phyloP scores from a whole-genome alignment of 2,113 vertebrate species.

The Tringa solitaria region DNA sequence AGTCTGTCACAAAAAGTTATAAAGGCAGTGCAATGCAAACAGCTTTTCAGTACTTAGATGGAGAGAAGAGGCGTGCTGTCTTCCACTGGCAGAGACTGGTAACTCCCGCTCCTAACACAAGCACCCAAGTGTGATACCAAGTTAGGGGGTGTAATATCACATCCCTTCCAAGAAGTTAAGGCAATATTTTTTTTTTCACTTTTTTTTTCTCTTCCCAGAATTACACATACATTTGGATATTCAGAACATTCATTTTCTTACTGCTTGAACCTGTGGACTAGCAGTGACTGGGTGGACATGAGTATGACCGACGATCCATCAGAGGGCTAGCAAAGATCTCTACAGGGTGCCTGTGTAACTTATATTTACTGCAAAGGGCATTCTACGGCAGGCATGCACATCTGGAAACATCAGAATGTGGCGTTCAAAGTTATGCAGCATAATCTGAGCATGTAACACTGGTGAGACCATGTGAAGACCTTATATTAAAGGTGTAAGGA shows the following conservation, averaged over 20 bases:
- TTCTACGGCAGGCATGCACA: neutral
- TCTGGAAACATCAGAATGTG: neutral
- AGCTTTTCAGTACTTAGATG: neutral
- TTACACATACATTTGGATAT: neutral
- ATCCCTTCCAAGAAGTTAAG: neutral
- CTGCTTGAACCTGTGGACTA: neutral
- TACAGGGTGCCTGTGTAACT: neutral
- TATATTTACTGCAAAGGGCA: neutral
- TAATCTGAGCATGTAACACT: rapidly evolving
- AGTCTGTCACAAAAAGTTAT: neutral
- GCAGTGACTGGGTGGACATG: rapidly evolving
- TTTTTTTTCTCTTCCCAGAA: neutral
- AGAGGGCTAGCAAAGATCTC: neutral
- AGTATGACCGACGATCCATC: neutral
- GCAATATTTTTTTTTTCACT: no score
- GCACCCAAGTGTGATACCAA: neutral
- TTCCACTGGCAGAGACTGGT: neutral
- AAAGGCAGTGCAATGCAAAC: neutral
- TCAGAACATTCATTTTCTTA: neutral
- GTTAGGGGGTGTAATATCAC: neutral
- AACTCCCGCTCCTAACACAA: neutral
- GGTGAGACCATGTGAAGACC: neutral
- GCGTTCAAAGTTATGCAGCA: neutral
- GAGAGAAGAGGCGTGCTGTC: neutral
- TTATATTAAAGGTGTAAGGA: neutral